Base-by-base conservation (phyloP, 2,113 vertebrate species). In the Casuarius casuarius region DNA sequence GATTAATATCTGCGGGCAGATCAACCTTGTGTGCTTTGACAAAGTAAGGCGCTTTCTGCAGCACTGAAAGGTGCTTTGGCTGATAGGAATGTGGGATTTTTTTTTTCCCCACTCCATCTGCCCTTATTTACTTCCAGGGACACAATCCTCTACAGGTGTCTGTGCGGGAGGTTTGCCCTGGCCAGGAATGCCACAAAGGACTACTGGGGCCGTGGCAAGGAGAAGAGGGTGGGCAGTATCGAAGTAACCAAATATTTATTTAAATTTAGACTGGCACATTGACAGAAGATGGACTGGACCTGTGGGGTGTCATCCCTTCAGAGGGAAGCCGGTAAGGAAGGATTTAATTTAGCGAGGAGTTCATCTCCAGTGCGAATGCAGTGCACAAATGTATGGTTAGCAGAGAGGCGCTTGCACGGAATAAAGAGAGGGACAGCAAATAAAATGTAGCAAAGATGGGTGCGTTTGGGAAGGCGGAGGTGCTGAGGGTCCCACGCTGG, bases 11-110 rank as follows among this genome's bases (percentile, higher is more conserved):
- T 98, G 98, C 1, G 98, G 98, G 23, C 98, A 98, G 67, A 94
- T 98, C 65, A 98, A 98, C 96, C 98, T 98, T 5, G 90, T 98
- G 80, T 98, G 98, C 95, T 98, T 98, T 84, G 98, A 98, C 96
- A 98, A 98, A 97, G 98, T 98, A 96, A 49, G 96, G 59, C 0
- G 0, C 46, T n/a, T 56, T 48, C 12, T 7, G 16, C 40, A 63
- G 44, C 38, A 26, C 38, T 66, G 44, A 63, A 52, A 59, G 42
- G 19, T 77, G 63, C 59, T 71, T 51, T 38, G 26, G 21, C 46
- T 87, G 35, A 23, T 40, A 48, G 71, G 44, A 40, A 75, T 7
- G 25, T 16, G 7, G 46, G 11, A 12, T 23, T 16, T 28, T 2
- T 7, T 15, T 15, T 15, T 6, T 6, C 44, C 44, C 21, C 6